These are phyloP conservation scores for Ridgeia piscesae DNA, from an alignment of 1,140 invertebrate genomes.

Conservation along the genomic window DNA sequence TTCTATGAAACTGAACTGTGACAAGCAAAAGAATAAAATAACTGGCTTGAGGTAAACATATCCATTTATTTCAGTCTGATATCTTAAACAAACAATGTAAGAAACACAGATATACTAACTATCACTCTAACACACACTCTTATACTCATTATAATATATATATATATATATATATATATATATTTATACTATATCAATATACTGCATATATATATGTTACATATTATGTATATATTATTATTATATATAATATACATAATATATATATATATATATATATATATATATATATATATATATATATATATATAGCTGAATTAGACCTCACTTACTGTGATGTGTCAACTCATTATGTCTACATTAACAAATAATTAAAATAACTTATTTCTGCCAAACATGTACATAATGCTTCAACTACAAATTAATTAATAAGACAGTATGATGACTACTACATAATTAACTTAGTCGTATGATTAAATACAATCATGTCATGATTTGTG, in stretches of 20 bases:
- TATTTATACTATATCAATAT: neutral
- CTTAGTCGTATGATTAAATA: neutral
- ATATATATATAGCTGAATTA: neutral
- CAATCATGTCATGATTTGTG: neutral
- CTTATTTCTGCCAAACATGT: neutral
- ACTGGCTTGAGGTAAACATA: neutral
- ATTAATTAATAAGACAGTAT: neutral
- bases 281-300: neutral
- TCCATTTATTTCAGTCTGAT: neutral
- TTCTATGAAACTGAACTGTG: neutral
- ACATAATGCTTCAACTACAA: constrained; percentile 1
- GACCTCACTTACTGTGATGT: neutral
- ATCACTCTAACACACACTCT: neutral
- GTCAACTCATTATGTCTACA: neutral
- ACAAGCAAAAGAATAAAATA: neutral
- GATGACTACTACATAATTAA: neutral
- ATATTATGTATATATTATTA: too few species aligned
- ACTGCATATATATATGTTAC: neutral
- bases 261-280: neutral
- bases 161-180: neutral
- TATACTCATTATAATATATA: neutral
- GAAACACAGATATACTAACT: neutral
- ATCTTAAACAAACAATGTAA: neutral
- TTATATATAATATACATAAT: neutral
- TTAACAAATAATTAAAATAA: neutral